Evolutionary conservation across 2,888 invertebrate species (phyloP), one percentile per base, ranked within the genome.

Genomic region (Heterodera filipjevi): DNA sequence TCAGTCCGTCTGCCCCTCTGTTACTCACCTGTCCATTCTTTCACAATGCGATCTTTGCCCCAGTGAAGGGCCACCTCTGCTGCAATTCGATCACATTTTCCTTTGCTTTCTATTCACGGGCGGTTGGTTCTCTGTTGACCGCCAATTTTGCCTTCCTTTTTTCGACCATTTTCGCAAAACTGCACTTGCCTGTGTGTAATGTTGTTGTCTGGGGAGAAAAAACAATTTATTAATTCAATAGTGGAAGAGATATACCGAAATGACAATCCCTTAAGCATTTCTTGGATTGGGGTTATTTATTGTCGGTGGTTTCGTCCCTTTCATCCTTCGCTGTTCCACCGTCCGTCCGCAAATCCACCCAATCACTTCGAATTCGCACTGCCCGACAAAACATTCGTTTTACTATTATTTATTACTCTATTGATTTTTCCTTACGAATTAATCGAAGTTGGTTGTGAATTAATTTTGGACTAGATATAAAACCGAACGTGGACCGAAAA

Each of bases 21-120:
- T 53, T 22, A 12, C 59, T 59, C 27, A 59, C 59, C 59, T 59
- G 59, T 59, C 59, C 27, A 59, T 27, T 59, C 27, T 59, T 59
- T 59, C 27, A n/a, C 27, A 59, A 59, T 59, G n/a, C 27, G 59
- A 27, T 59, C 59, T 59, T 59, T 59, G n/a, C 59, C 33, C 68
- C n/a, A 6, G 59, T n/a, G 59, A 59, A 59, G 59, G 27, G 53
- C 59, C 59, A 59, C 59, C 16, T 6, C 68, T 19, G 68, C 33
- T 33, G 68, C 68, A 68, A 68, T 68, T 32, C 68, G 68, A 68
- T 68, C 68, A 68, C 35, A 19, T 32, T 49, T 68, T 68, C 3
- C 59, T 59, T 27, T 59, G n/a, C 59, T 59, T 59, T 59, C n/a
- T 59, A 27, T 27, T 59, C n/a, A 27, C n/a, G n/a, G n/a, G n/a